These are phyloP conservation scores for Elgaria multicarinata DNA, from an alignment of 2,113 vertebrate species.

Conservation along the genomic window DNA sequence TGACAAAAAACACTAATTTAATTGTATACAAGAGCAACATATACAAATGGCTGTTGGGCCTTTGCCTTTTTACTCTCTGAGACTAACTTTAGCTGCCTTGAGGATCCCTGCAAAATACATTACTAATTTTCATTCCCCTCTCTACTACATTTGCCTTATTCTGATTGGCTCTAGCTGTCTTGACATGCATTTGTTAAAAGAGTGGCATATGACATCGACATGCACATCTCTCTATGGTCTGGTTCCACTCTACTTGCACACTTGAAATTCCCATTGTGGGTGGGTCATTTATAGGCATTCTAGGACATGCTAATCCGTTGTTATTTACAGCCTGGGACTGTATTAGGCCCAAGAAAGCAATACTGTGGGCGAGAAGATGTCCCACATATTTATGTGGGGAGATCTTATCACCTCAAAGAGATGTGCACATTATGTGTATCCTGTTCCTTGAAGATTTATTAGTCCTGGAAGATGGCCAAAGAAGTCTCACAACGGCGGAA, in stretches of 20 bases:
- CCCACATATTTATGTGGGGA: conserved; percentile 1
- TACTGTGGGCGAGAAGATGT: fast-evolving
- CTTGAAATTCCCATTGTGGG: neutral
- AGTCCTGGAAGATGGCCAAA: fast-evolving
- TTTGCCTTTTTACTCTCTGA: neutral
- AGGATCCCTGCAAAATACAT: neutral
- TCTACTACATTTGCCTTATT: neutral
- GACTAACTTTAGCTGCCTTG: neutral
- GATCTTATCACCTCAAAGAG: conserved; percentile 17
- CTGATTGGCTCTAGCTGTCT: fast-evolving
- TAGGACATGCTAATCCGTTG: neutral
- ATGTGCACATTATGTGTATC: neutral
- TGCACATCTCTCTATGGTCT: neutral
- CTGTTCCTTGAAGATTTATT: neutral
- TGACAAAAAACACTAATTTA: neutral
- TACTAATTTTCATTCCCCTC: neutral
- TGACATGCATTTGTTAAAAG: neutral
- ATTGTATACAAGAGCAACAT: neutral
- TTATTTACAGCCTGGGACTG: neutral
- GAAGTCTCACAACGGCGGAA: neutral
- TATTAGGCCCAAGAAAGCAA: neutral
- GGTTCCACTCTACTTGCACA: neutral
- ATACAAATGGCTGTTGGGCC: fast-evolving
- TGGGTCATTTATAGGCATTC: neutral
- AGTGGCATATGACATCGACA: fast-evolving